These are phyloP conservation scores for Potamarius usumacintae DNA, from an alignment of 2,113 vertebrate genomes.

Conservation along the genomic window DNA sequence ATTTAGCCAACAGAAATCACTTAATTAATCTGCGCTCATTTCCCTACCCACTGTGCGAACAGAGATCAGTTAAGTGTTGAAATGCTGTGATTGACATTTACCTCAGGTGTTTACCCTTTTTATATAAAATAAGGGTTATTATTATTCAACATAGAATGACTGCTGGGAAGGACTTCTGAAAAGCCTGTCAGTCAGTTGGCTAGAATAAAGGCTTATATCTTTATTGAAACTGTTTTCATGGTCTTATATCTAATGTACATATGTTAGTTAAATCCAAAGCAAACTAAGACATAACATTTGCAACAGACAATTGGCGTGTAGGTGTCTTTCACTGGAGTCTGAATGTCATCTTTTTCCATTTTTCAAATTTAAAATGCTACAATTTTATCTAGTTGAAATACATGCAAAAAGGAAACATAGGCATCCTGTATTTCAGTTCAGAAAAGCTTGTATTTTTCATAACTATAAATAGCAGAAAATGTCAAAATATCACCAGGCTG, in stretches of 20 bases:
- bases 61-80: neutral
- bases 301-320: neutral
- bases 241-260: neutral
- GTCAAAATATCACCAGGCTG: neutral
- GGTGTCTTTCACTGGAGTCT: neutral
- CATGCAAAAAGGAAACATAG: neutral
- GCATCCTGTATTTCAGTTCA: neutral
- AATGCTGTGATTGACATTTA: neutral
- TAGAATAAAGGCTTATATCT: neutral
- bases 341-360: neutral
- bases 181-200: neutral
- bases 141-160: neutral
- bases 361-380: neutral
- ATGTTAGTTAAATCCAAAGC: neutral
- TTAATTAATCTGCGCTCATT: neutral
- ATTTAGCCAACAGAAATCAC: neutral
- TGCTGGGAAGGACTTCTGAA: neutral
- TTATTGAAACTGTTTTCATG: neutral
- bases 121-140: neutral
- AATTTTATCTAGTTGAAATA: neutral
- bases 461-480: neutral
- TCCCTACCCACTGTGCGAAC: neutral
- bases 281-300: slow-evolving; percentile 3
- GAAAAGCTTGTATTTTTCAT: neutral
- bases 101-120: neutral